Evolutionary conservation across 2,888 invertebrate genomes (phyloP), one percentile per base, ranked within the genome.

Genomic region (Philereme transversata): DNA sequence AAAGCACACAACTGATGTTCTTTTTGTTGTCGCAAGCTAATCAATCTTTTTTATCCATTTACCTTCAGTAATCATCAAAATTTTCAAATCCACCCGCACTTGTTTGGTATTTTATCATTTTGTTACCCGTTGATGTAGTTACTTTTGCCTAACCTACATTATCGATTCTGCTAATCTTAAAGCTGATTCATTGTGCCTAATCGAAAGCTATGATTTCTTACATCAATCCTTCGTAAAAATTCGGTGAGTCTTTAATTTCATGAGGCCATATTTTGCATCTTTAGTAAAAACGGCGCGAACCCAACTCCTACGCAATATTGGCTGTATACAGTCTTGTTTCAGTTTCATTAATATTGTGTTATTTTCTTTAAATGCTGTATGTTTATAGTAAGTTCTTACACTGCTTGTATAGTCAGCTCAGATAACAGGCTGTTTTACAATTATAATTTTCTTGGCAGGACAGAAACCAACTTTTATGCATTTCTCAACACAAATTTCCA

Each of bases 61-160:
- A 68, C 75, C 75, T 78, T 80, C 76, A 77, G 72, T 71, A 73
- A 76, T 79, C 63, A 71, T 61, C 47, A 47, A 43, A 51, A n/a
- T n/a, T n/a, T n/a, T n/a, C n/a, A 41, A 41, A 50, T 36, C 62
- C 56, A 59, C 63, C 63, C 56, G 56, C 59, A 63, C 43, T 55
- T 59, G 51, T 57, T 58, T 47, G 41, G 22, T 53, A 11, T 22
- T 22, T 22, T 22, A 22, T 62, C 60, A 43, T 67, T 64, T 58
- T 72, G 53, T 69, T 65, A 64, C 62, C 64, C 67, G 50, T 60
- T 64, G 66, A 65, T 57, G 73, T 71, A 71, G 69, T 72, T 72
- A 74, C 78, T 81, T 80, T 73, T 77, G 75, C 75, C 73, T 87
- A 87, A 87, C 87, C 87, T 87, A 87, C 83, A 22, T 75, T 85